A percentile compares a stretch with the other conserved stretches of the same genome.
phyloP scores from a whole-genome alignment of 1,140 invertebrate species.

The Halesus radiatus region DNA sequence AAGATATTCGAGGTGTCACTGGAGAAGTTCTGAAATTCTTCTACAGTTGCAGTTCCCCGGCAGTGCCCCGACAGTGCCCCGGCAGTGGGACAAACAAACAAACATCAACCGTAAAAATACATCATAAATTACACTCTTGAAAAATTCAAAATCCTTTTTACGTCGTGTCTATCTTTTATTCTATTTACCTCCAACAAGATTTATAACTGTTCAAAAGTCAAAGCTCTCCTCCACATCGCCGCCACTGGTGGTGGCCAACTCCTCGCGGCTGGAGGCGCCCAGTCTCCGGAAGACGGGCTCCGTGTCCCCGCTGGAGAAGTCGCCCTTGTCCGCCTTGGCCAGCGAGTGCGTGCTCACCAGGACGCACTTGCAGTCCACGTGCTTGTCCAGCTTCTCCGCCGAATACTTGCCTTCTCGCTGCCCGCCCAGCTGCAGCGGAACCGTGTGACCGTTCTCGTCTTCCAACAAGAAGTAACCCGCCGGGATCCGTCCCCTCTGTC shows the following conservation, averaged over 20 bases:
- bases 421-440: neutral
- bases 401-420: slow-evolving; percentile 32
- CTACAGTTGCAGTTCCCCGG: neutral
- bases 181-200: no score
- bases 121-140: slow-evolving; percentile 13
- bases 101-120: slow-evolving; percentile 16
- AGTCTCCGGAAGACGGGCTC: slow-evolving; percentile 35
- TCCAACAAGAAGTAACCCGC: slow-evolving; percentile 48
- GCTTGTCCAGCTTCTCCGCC: slow-evolving; percentile 18
- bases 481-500: slow-evolving; percentile 25
- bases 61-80: neutral
- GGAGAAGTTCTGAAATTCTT: neutral
- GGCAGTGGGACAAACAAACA: neutral
- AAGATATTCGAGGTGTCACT: neutral
- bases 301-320: slow-evolving; percentile 32
- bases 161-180: neutral
- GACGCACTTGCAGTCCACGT: slow-evolving; percentile 41
- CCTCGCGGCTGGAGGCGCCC: slow-evolving; percentile 46
- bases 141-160: slow-evolving; percentile 10
- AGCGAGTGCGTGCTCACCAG: slow-evolving; percentile 47
- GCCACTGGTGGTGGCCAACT: slow-evolving; percentile 39
- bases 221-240: slow-evolving; percentile 53
- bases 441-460: slow-evolving; percentile 32
- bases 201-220: slow-evolving; percentile 48
- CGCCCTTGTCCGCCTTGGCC: slow-evolving; percentile 43